These are phyloP conservation scores for Pantherophis alleghaniensis DNA, from an alignment of 2,797 vertebrate genomes.

Conservation along the genomic window DNA sequence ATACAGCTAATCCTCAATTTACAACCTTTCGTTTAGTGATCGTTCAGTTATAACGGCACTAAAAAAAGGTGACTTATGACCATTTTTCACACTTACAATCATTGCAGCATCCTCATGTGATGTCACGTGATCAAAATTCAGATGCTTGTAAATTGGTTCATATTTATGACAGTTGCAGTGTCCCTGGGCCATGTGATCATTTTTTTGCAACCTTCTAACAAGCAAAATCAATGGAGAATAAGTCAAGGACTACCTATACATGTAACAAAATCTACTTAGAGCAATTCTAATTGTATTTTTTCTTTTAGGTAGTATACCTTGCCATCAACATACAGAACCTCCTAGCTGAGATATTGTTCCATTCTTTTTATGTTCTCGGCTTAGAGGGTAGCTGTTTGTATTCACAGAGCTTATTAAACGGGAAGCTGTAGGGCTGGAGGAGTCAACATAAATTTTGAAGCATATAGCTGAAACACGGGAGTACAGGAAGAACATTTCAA, in stretches of 20 bases:
- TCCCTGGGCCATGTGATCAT: not conserved
- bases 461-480: constrained; percentile 37
- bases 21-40: not conserved
- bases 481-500: constrained; percentile 36
- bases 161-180: not conserved
- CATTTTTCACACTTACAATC: not conserved
- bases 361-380: constrained; percentile 56
- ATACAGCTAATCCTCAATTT: not conserved
- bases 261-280: constrained; percentile 36
- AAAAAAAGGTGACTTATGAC: not conserved
- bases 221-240: not conserved
- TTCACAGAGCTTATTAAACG: constrained; percentile 48
- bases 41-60: not conserved
- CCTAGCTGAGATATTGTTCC: constrained; percentile 61
- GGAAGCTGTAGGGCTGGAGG: constrained; percentile 9
- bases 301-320: constrained; percentile 46
- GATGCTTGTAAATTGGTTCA: not conserved
- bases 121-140: not conserved
- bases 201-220: not conserved
- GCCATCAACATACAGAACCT: constrained; percentile 59
- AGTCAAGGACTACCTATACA: not conserved
- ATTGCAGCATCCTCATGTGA: not conserved
- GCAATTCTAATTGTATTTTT: constrained; percentile 56
- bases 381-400: constrained; percentile 45
- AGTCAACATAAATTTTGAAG: constrained; percentile 23